phyloP scores from a whole-genome alignment of 2,888 invertebrate species.

The Horisme vitalbata region DNA sequence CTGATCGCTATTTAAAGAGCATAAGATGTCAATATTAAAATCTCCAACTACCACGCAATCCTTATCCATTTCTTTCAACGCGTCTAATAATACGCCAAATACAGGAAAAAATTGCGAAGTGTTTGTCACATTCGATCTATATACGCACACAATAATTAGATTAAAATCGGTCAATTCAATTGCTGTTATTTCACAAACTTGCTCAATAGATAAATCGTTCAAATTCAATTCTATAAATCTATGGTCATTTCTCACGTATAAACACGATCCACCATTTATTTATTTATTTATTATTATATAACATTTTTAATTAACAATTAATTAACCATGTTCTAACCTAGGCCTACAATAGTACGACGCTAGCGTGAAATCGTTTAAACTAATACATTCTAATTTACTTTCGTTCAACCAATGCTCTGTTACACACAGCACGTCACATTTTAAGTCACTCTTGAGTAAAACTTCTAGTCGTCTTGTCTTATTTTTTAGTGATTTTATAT shows the following conservation, averaged over 20 bases:
- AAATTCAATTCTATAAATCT: not conserved
- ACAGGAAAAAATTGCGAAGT: too few relatives aligned
- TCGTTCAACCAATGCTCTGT: too few relatives aligned
- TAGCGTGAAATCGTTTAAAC: not conserved
- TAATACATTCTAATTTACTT: too few relatives aligned
- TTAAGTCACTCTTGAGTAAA: not conserved
- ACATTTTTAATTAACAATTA: too few relatives aligned
- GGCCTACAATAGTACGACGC: constrained; percentile 6
- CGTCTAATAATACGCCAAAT: too few relatives aligned
- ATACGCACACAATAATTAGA: constrained; percentile 1
- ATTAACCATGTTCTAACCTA: too few relatives aligned
- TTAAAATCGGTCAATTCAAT: constrained; percentile 1
- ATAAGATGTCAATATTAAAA: too few relatives aligned
- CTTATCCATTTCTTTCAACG: too few relatives aligned
- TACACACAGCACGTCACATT: constrained; percentile 8
- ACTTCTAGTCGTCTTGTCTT: constrained; percentile 9
- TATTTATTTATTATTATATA: too few relatives aligned
- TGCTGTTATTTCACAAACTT: too few relatives aligned
- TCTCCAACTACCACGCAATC: too few relatives aligned
- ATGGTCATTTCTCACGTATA: not conserved
- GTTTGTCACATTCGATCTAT: constrained; percentile 7
- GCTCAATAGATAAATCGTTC: not conserved
- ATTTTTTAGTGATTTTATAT: constrained; percentile 3
- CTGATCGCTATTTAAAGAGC: too few relatives aligned
- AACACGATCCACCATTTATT: constrained; percentile 8